phyloP scores from a whole-genome alignment of 1,140 invertebrate species.

The Gonatopus flavifemur region DNA sequence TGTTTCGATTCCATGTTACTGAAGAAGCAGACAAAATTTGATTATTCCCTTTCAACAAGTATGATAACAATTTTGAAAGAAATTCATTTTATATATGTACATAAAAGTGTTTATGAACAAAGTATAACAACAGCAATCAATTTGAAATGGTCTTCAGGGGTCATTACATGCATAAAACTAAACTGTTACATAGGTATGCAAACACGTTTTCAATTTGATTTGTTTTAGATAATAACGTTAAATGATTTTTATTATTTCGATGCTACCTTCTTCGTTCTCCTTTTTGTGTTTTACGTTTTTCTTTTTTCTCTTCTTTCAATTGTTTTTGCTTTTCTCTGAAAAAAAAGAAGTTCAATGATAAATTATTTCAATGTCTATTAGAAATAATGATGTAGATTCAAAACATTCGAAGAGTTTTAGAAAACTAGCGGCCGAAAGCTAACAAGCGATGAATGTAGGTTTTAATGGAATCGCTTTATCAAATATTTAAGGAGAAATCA shows the following conservation, averaged over 20 bases:
- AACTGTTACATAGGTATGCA: conserved; percentile 26
- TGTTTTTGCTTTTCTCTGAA: conserved; percentile 83
- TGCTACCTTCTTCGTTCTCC: conserved; percentile 82
- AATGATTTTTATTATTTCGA: conserved; percentile 13
- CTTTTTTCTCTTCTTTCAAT: conserved; percentile 81
- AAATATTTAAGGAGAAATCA: too few relatives aligned
- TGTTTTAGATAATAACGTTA: conserved; percentile 17
- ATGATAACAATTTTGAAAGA: conserved; percentile 8
- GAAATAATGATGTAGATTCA: too few relatives aligned
- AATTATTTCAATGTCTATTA: too few relatives aligned
- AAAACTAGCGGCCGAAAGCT: too few relatives aligned
- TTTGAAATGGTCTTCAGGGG: conserved; percentile 17
- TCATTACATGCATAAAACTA: conserved; percentile 26
- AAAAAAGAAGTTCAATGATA: conserved; percentile 32
- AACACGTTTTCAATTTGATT: conserved; percentile 19
- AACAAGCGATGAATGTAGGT: too few relatives aligned
- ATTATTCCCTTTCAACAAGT: conserved; percentile 9
- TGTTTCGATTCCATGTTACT: conserved; percentile 11
- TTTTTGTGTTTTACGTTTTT: conserved; percentile 85
- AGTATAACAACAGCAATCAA: conserved; percentile 9
- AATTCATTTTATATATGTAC: conserved; percentile 1
- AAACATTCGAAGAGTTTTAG: too few relatives aligned
- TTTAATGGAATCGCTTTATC: too few relatives aligned
- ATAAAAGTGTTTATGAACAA: conserved; percentile 8
- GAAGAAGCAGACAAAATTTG: conserved; percentile 28